These are phyloP conservation scores for Origma solitaria DNA, from an alignment of 2,113 vertebrate genomes.

Conservation along the genomic window DNA sequence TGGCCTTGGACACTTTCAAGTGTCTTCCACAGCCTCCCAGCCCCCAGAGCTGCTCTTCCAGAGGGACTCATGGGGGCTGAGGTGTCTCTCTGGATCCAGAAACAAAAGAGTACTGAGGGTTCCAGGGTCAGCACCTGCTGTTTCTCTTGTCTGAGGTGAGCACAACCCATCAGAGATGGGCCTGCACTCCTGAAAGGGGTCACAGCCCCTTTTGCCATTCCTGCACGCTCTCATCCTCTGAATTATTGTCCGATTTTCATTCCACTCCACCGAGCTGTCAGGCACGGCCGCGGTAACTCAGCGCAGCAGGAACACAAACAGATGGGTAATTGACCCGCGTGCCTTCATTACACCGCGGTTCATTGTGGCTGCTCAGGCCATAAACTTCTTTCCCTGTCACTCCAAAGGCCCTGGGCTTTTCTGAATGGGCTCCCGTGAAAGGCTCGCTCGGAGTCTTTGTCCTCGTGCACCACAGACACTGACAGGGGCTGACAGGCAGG, in stretches of 20 bases:
- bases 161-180: slow-evolving; percentile 19
- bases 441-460: not conserved
- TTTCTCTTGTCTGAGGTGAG: slow-evolving; percentile 22
- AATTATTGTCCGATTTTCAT: slow-evolving; percentile 72
- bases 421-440: not conserved
- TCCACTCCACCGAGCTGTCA: slow-evolving; percentile 72
- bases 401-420: slow-evolving; percentile 29
- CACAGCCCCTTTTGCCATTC: slow-evolving; percentile 57
- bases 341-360: slow-evolving; percentile 59
- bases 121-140: not conserved
- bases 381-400: slow-evolving; percentile 52
- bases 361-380: slow-evolving; percentile 39
- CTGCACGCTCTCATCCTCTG: slow-evolving; percentile 53
- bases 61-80: not conserved
- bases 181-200: slow-evolving; percentile 66
- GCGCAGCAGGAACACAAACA: slow-evolving; percentile 67
- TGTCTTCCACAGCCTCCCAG: not conserved
- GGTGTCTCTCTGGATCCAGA: not conserved
- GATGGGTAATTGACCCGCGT: slow-evolving; percentile 72
- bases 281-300: slow-evolving; percentile 58
- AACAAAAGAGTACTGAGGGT: not conserved
- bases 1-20: not conserved
- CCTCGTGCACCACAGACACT: not conserved
- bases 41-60: not conserved
- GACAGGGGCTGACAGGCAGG: slow-evolving; percentile 50